These are phyloP conservation scores for Hemiscyllium ocellatum DNA, from an alignment of 2,113 vertebrate species.

Conservation along the genomic window DNA sequence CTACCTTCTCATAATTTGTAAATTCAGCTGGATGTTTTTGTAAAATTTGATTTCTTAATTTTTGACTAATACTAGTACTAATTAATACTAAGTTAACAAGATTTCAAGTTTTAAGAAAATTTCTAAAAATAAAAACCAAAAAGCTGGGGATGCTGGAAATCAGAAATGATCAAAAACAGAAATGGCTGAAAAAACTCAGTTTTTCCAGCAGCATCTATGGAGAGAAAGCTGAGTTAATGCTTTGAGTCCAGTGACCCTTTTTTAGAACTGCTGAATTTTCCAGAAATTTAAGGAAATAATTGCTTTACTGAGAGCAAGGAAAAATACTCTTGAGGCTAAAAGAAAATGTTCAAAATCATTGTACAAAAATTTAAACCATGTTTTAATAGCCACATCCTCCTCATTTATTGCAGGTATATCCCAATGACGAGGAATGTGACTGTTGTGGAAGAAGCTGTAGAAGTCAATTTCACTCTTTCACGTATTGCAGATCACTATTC, in stretches of 20 bases:
- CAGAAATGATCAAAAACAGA: too few species aligned
- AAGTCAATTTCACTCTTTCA: constrained; percentile 81
- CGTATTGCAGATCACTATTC: constrained; percentile 47
- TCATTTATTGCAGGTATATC: constrained; percentile 62
- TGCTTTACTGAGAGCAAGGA: not conserved
- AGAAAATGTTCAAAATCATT: not conserved
- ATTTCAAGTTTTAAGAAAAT: not conserved
- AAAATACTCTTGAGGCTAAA: not conserved
- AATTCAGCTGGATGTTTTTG: not conserved
- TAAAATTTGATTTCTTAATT: not conserved
- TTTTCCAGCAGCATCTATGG: too few species aligned
- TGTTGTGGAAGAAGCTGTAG: constrained; percentile 59
- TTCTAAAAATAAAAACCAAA: too few species aligned
- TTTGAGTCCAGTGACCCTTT: too few species aligned
- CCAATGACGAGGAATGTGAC: constrained; percentile 66
- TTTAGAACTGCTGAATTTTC: too few species aligned
- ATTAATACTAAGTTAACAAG: not conserved
- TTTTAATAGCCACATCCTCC: not conserved
- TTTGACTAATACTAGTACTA: not conserved
- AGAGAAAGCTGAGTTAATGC: too few species aligned
- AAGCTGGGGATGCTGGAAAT: too few species aligned
- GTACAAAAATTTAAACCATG: not conserved
- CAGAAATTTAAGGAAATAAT: too few species aligned
- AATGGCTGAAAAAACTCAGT: too few species aligned
- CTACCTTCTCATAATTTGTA: not conserved